A percentile compares a stretch with the other conserved stretches of the same genome.
Conservation (phyloP, 2,888 invertebrate species). For the Kryphioiulus occultus region DNA sequence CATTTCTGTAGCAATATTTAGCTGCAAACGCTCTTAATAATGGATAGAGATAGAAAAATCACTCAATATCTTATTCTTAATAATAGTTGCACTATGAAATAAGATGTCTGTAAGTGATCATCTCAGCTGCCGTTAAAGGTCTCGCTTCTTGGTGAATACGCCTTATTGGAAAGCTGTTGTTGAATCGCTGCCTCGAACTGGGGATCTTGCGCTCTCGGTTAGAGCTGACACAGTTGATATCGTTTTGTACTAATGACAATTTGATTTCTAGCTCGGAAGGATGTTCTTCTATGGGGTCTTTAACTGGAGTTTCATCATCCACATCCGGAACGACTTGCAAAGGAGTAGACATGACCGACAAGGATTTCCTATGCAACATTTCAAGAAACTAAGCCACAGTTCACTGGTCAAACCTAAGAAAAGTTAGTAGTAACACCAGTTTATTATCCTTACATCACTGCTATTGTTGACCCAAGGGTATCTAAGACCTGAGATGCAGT, state of each 20-base stretch:
- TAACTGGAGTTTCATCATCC: conserved; percentile 46
- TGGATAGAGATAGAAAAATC: neutral
- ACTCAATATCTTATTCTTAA: neutral
- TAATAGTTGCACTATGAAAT: conserved; percentile 13
- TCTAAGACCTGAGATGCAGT: conserved; percentile 74
- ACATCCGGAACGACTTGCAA: conserved; percentile 56
- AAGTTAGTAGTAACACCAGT: neutral
- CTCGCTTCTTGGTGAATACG: conserved; percentile 56
- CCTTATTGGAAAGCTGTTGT: conserved; percentile 55
- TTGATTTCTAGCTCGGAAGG: conserved; percentile 47
- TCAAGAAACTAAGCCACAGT: neutral
- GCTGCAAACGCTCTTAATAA: neutral
- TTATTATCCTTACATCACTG: conserved; percentile 59
- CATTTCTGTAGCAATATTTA: neutral
- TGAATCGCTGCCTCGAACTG: neutral
- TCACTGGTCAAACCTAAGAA: neutral
- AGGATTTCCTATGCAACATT: conserved; percentile 17
- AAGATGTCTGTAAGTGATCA: conserved; percentile 53
- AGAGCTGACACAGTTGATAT: conserved; percentile 45
- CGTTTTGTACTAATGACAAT: conserved; percentile 28
- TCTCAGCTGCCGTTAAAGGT: conserved; percentile 55
- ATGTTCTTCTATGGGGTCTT: neutral
- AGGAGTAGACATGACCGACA: conserved; percentile 43
- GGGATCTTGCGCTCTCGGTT: conserved; percentile 50
- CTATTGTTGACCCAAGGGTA: conserved; percentile 59